A percentile compares a stretch with the other conserved stretches of the same genome.
Conservation (phyloP, 2,888 invertebrate genomes). For the Synanthedon vespiformis region DNA sequence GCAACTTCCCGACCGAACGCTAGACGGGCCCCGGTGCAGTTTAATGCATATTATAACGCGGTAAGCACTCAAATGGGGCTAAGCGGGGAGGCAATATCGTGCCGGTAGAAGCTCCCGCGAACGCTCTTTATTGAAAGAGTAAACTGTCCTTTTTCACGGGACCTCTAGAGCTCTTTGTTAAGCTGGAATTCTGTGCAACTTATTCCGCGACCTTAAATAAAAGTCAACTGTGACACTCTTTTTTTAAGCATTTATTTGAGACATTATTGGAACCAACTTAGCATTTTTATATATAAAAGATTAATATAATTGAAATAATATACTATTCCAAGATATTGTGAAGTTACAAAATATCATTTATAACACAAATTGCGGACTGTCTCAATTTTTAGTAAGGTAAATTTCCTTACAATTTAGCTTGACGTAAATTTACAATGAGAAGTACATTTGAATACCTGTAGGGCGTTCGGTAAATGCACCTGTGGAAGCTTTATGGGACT, state of each 20-base stretch:
- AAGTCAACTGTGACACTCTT: conserved; percentile 42
- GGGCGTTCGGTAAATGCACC: background rate
- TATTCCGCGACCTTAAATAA: conserved; percentile 56
- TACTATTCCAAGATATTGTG: too few species aligned
- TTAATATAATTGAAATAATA: too few species aligned
- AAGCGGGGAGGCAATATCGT: conserved; percentile 52
- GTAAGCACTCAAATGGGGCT: conserved; percentile 59
- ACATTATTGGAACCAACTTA: too few species aligned
- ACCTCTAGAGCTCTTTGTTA: conserved; percentile 55
- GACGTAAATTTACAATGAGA: background rate
- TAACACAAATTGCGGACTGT: too few species aligned
- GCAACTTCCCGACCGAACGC: too few species aligned
- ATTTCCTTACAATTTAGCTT: background rate
- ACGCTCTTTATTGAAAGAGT: conserved; percentile 61
- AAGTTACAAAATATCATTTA: too few species aligned
- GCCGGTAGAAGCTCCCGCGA: conserved; percentile 36
- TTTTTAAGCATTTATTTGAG: too few species aligned
- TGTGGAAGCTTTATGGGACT: conserved; percentile 7
- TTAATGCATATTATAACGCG: conserved; percentile 67
- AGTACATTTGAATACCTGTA: background rate
- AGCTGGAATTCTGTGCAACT: conserved; percentile 50
- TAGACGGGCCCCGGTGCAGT: conserved; percentile 36
- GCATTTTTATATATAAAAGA: too few species aligned
- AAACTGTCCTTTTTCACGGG: conserved; percentile 65
- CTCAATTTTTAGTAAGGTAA: conserved; percentile 8